These are phyloP conservation scores for Mormyrus proboscirostris DNA, from an alignment of 2,797 vertebrate species.

Conservation along the genomic window DNA sequence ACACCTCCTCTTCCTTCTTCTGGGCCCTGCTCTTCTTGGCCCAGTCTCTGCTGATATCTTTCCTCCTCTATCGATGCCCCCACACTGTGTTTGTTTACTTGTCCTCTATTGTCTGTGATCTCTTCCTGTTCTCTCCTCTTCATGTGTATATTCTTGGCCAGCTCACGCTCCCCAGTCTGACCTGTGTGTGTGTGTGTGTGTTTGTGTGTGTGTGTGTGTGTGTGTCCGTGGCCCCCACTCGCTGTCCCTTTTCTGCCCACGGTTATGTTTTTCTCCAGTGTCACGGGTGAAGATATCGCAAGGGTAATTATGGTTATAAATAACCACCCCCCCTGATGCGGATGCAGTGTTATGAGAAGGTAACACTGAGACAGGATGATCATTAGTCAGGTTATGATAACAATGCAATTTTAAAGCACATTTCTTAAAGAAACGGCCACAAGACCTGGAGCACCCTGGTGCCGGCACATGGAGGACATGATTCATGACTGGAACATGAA, in stretches of 20 bases:
- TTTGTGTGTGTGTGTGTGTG: background rate
- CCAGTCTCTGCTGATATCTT: background rate
- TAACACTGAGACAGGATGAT: background rate
- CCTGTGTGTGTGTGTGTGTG: background rate
- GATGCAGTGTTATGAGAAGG: background rate
- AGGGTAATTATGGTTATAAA: slow-evolving; percentile 15
- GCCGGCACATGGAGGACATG: background rate
- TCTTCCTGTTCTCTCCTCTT: background rate
- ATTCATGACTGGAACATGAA: background rate
- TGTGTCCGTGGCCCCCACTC: background rate
- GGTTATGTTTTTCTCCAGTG: background rate
- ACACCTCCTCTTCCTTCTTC: background rate
- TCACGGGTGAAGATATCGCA: background rate
- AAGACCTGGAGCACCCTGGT: background rate
- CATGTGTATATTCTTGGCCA: background rate
- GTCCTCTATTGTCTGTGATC: background rate
- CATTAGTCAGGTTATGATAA: background rate
- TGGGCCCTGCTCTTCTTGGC: background rate
- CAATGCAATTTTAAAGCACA: background rate
- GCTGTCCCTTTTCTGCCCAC: background rate
- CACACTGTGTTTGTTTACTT: slow-evolving; percentile 1
- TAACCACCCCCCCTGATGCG: background rate
- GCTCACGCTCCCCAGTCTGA: background rate
- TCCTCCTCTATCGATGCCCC: background rate
- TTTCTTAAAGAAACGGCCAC: background rate